phyloP scores from a whole-genome alignment of 1,140 invertebrate species.

The Lepidurus arcticus region DNA sequence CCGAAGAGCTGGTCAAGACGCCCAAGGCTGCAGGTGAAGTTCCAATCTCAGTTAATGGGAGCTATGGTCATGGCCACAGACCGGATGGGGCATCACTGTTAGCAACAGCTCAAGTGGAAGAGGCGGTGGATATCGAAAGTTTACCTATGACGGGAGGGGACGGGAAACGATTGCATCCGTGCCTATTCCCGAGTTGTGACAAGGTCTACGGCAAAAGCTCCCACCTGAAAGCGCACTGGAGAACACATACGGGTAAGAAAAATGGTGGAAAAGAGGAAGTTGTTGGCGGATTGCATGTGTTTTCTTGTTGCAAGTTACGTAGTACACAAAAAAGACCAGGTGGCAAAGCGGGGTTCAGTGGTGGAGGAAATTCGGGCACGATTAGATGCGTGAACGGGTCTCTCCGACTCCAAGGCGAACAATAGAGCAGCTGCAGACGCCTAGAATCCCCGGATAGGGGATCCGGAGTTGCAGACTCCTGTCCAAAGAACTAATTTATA shows the following conservation, averaged over 20 bases:
- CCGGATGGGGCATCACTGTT: background rate
- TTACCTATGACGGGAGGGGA: slow-evolving; percentile 22
- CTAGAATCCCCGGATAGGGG: background rate
- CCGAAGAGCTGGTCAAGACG: background rate
- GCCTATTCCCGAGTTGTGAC: slow-evolving; percentile 78
- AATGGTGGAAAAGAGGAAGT: background rate
- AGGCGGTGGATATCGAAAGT: slow-evolving; percentile 10
- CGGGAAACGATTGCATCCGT: slow-evolving; percentile 71
- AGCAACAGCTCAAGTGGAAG: background rate
- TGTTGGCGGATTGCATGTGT: background rate
- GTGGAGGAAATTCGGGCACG: background rate
- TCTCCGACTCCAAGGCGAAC: background rate
- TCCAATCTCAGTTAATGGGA: background rate
- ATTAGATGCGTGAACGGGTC: slow-evolving; percentile 7
- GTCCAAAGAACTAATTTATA: background rate
- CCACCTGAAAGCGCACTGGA: slow-evolving; percentile 84
- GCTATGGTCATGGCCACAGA: background rate
- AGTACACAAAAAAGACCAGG: background rate
- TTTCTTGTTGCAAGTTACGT: background rate
- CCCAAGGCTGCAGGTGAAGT: slow-evolving; percentile 9
- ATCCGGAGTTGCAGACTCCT: background rate
- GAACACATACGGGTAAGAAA: slow-evolving; percentile 77
- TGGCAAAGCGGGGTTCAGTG: background rate
- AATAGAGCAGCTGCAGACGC: slow-evolving; percentile 13
- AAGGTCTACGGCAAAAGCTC: slow-evolving; percentile 95